Percentiles rank a stretch among this genome's conserved stretches.
These are phyloP conservation scores for Drosophila insularis DNA, from an alignment of 1,140 invertebrate species.

Conservation along the genomic window DNA sequence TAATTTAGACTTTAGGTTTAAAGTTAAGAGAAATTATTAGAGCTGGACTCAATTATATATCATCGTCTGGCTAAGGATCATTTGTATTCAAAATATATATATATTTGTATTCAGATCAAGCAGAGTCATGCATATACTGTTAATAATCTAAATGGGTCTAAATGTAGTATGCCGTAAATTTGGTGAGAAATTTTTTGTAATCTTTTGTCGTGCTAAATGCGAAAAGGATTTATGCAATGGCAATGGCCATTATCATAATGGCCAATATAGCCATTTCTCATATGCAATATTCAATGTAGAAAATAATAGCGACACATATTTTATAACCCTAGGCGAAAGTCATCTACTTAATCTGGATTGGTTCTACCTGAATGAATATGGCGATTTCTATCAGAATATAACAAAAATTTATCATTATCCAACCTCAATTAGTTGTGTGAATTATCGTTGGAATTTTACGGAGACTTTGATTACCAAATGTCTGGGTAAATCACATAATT, in stretches of 20 bases:
- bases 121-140: background rate
- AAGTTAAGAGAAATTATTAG: background rate
- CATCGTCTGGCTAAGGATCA: background rate
- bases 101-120: background rate
- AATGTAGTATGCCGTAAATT: background rate
- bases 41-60: background rate
- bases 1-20: background rate
- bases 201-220: background rate
- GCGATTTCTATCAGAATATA: background rate
- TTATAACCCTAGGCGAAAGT: background rate
- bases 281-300: conserved; percentile 1
- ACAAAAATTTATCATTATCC: background rate
- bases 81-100: background rate
- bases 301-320: background rate
- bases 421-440: background rate
- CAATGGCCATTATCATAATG: no score
- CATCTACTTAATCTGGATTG: background rate
- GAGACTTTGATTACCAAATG: conserved; percentile 2
- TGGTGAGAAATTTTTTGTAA: background rate
- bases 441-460: background rate
- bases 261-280: background rate
- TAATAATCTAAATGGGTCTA: background rate
- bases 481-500: background rate
- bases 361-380: conserved; percentile 6
- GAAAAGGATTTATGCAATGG: background rate